phyloP scores from a whole-genome alignment of 2,888 invertebrate species.

The Protophormia terraenovae region DNA sequence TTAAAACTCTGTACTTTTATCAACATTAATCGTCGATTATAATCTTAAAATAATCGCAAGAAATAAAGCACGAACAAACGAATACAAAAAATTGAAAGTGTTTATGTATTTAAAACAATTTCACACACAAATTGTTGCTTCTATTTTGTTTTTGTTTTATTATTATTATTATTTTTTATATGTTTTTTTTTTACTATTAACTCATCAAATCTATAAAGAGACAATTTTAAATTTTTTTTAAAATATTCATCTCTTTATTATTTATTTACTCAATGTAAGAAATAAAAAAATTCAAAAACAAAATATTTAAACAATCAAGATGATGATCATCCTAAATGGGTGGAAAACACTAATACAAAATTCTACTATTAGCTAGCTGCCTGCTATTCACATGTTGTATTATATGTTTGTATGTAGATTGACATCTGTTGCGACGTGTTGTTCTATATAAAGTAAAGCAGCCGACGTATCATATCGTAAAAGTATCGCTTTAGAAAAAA shows the following conservation, averaged over 20 bases:
- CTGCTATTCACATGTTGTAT: too few relatives aligned
- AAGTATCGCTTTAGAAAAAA: conserved; percentile 28
- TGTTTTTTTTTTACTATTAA: conserved; percentile 4
- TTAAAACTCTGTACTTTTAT: conserved; percentile 13
- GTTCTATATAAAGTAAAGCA: conserved; percentile 30
- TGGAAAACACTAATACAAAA: conserved; percentile 14
- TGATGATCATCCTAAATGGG: conserved; percentile 45
- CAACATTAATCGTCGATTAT: conserved; percentile 17
- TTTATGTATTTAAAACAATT: neutral
- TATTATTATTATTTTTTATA: neutral
- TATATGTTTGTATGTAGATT: too few relatives aligned
- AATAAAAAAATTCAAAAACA: neutral
- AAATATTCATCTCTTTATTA: conserved; percentile 22
- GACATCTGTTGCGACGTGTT: conserved; percentile 17
- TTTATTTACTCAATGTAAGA: neutral
- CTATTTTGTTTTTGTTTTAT: neutral
- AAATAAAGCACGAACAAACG: neutral
- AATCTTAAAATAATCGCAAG: conserved; percentile 21
- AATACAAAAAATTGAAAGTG: neutral
- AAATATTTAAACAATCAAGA: conserved; percentile 28
- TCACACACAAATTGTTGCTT: neutral
- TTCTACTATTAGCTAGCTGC: too few relatives aligned
- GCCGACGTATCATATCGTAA: conserved; percentile 48
- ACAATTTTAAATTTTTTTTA: conserved; percentile 36
- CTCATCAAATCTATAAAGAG: conserved; percentile 31